Percentiles rank a stretch among this genome's conserved stretches.
phyloP scores from a whole-genome alignment of 1,140 invertebrate genomes.

The Leptinotarsa lineolata region DNA sequence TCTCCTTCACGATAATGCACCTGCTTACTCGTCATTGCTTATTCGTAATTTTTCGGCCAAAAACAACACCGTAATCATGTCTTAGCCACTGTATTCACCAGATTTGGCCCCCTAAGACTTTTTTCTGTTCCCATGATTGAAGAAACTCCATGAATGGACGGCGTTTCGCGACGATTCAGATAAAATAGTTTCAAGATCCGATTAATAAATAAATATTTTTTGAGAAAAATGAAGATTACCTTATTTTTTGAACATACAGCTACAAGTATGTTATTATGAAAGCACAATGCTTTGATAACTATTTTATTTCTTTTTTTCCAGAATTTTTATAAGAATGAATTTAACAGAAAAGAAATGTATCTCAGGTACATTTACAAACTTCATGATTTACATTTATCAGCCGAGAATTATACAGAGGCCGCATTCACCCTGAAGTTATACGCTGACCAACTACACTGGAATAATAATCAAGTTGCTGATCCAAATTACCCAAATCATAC shows the following conservation, averaged over 20 bases:
- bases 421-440: slow-evolving; percentile 94
- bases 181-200: too few species aligned
- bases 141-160: too few species aligned
- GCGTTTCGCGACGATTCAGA: too few species aligned
- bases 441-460: slow-evolving; percentile 89
- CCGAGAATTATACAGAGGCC: slow-evolving; percentile 95
- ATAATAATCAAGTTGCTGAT: slow-evolving; percentile 68
- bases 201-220: too few species aligned
- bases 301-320: slow-evolving; percentile 58
- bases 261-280: not conserved
- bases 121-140: too few species aligned
- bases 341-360: slow-evolving; percentile 95
- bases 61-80: too few species aligned
- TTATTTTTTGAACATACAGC: not conserved
- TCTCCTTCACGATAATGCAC: too few species aligned
- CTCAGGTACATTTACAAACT: slow-evolving; percentile 95
- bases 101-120: too few species aligned
- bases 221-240: too few species aligned
- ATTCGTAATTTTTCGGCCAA: too few species aligned
- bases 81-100: too few species aligned
- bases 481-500: slow-evolving; percentile 70
- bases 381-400: slow-evolving; percentile 89
- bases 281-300: not conserved
- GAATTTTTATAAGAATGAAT: slow-evolving; percentile 97
- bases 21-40: too few species aligned